Conservation (phyloP, 2,888 invertebrate genomes). For the Parascotia fuliginaria region DNA sequence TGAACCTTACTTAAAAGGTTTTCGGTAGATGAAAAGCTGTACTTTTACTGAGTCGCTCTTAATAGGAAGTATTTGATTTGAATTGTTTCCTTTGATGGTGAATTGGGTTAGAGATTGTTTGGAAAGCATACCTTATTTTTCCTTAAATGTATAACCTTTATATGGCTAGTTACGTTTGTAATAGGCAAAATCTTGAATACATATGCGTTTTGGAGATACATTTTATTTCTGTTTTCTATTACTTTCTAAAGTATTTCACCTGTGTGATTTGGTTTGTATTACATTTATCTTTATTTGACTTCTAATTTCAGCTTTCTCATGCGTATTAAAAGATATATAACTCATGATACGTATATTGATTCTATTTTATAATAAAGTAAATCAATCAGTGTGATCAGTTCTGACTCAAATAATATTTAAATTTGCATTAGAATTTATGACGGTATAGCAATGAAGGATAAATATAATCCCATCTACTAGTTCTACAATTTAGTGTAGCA, state of each 20-base stretch:
- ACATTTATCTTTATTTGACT: too few relatives aligned
- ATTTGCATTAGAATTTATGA: background rate
- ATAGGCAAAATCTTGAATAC: too few relatives aligned
- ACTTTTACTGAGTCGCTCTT: constrained; percentile 53
- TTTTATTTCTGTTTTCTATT: too few relatives aligned
- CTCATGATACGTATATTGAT: background rate
- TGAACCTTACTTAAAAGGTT: constrained; percentile 64
- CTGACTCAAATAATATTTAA: background rate
- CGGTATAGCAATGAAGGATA: background rate
- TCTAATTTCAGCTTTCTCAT: too few relatives aligned
- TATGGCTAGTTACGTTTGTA: background rate
- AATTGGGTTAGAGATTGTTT: constrained; percentile 5
- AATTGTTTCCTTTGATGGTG: constrained; percentile 24
- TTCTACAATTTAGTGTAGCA: constrained; percentile 29
- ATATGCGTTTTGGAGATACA: too few relatives aligned
- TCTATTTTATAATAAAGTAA: background rate
- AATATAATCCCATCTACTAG: constrained; percentile 20
- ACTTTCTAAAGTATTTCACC: too few relatives aligned
- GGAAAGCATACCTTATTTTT: background rate
- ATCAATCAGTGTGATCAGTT: background rate
- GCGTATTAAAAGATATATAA: too few relatives aligned
- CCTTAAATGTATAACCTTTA: background rate
- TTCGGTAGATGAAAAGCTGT: constrained; percentile 64
- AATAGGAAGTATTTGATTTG: constrained; percentile 42
- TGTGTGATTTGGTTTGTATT: too few relatives aligned